Percentiles rank a stretch among this genome's conserved stretches.
Conservation (phyloP, 1,140 invertebrate genomes). For the Hydropsyche tenuis region DNA sequence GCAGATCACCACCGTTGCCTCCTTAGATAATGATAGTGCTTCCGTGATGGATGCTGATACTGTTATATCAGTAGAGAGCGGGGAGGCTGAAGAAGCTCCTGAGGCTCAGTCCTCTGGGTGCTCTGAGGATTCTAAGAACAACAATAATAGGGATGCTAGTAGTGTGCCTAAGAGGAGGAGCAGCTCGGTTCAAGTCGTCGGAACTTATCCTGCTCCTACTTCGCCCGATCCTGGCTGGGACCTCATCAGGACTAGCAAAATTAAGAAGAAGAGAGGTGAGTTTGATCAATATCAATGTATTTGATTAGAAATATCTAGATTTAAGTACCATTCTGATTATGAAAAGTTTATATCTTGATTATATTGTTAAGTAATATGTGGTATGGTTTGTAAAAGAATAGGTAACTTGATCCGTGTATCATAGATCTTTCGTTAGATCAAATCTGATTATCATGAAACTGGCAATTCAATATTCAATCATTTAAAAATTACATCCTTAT, state of each 20-base stretch:
- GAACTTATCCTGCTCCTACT: not conserved
- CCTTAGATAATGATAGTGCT: conserved; percentile 16
- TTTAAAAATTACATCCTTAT: too few species aligned
- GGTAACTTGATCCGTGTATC: too few species aligned
- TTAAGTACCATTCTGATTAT: too few species aligned
- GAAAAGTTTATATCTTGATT: too few species aligned
- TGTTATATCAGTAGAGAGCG: conserved; percentile 21
- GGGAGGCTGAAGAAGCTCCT: not conserved
- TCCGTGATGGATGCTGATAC: conserved; percentile 26
- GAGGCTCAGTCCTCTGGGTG: not conserved
- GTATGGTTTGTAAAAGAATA: too few species aligned
- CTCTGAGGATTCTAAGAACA: not conserved
- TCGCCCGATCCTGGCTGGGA: conserved; percentile 33
- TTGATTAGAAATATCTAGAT: too few species aligned
- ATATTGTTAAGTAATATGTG: too few species aligned
- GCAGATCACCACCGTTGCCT: not conserved
- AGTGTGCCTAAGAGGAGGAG: conserved; percentile 26
- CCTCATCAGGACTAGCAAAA: conserved; percentile 37
- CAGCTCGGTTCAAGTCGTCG: conserved; percentile 43
- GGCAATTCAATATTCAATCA: too few species aligned
- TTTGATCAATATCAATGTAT: too few species aligned
- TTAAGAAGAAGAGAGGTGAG: conserved; percentile 46
- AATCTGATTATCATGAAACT: too few species aligned
- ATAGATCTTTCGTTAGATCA: too few species aligned
- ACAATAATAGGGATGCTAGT: not conserved